Evolutionary conservation across 1,140 invertebrate genomes (phyloP), one percentile per base, ranked within the genome.

Genomic region (Pristionchus pacificus): DNA sequence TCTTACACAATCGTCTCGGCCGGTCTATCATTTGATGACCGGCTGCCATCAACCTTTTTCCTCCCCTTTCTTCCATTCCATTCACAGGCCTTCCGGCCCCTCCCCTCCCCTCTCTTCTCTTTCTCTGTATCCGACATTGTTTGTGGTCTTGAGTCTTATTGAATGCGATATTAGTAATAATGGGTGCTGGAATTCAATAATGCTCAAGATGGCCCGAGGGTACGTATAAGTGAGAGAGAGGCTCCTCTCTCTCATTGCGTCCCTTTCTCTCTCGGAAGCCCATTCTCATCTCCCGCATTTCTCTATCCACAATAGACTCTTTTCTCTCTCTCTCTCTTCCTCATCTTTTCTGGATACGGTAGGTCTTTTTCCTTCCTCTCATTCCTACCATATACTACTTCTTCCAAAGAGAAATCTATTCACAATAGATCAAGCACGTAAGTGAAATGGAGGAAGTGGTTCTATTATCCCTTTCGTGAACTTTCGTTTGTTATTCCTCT

Each of bases 131-230:
- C n/a, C n/a, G n/a, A n/a, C n/a, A n/a, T n/a, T n/a, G n/a, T n/a
- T n/a, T n/a, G n/a, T n/a, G n/a, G n/a, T n/a, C n/a, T n/a, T n/a
- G n/a, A n/a, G n/a, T n/a, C n/a, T n/a, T n/a, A n/a, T n/a, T n/a
- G n/a, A n/a, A n/a, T 66, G 70, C 63, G 64, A 72, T 72, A 72
- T 72, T 72, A 72, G 70, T 59, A 72, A 72, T 72, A 67, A 72
- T 66, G 65, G 65, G 65, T 10, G 25, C 29, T 38, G 19, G 65
- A 29, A 66, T 66, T 66, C 65, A 66, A 66, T 66, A 66, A 66
- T 38, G 65, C 30, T 27, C 25, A 38, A 31, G 65, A 31, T 66
- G 31, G 32, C 65, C 65, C 28, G 19, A 60, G 70, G 70, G 63
- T 33, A 61, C 15, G 30, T 10, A 10, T 6, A 49, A 49, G 6